Base-by-base conservation (phyloP, 2,797 vertebrate genomes). In the Eremophila alpestris region DNA sequence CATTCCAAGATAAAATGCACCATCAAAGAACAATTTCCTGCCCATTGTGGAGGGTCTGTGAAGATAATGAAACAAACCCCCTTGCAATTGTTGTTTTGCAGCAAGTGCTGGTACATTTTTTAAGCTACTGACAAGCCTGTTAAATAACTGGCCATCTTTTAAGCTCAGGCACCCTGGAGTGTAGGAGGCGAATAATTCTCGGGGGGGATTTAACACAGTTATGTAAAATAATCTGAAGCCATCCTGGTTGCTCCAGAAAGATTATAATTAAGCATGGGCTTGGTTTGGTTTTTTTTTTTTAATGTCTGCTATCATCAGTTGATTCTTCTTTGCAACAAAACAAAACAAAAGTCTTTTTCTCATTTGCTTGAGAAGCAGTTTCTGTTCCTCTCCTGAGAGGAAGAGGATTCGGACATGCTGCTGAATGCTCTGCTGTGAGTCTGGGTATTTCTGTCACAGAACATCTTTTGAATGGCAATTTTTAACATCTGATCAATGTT, bases 121-220 rank as follows among this genome's bases (percentile, higher is more conserved):
- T 92, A 89, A 95, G 86, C 95, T 84, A 83, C 83, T 85, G 65
- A 45, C 65, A 91, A 95, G 78, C 81, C 81, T 91, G 91, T 97
- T 97, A 96, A 97, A 95, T 97, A 97, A 96, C 96, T 96, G 96
- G 56, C 89, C 95, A 85, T 95, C 95, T 92, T 91, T 94, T 92
- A 96, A 97, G 90, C 95, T 93, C 83, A 68, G 83, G 90, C 91
- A 95, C 88, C 90, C 94, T 68, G 89, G 78, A 78, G 95, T 83
- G 94, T 96, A 92, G 96, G 95, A 97, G 91, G 97, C 16, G 1
- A 94, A 94, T 94, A 93, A 94, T 94, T 97, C 95, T 91, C 90
- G 68, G 76, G 63, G 69, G 92, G 76, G 94, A 96, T 96, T 97
- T 96, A 96, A 96, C 94, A 87, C 74, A 91, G 94, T 96, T 97